phyloP scores from a whole-genome alignment of 2,888 invertebrate genomes.

The Melanchra persicariae region DNA sequence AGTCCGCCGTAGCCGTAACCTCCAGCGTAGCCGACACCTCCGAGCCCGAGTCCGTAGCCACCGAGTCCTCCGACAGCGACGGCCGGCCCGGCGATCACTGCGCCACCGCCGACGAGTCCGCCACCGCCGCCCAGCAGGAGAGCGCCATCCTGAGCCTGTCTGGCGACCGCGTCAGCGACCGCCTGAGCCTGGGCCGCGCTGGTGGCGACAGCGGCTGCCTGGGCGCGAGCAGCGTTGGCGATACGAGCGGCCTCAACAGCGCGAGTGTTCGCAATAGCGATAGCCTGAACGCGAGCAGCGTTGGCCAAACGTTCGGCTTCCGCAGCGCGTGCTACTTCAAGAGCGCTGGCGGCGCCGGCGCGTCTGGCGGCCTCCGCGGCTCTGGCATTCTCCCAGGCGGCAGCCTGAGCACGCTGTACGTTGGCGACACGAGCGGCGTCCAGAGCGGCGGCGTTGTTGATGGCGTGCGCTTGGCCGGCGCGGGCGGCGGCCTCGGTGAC shows the following conservation, averaged over 20 bases:
- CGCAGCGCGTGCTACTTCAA: slow-evolving; percentile 69
- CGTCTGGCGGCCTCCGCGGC: slow-evolving; percentile 86
- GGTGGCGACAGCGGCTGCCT: slow-evolving; percentile 64
- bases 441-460: slow-evolving; percentile 85
- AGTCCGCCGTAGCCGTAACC: slow-evolving; percentile 62
- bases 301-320: slow-evolving; percentile 79
- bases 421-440: slow-evolving; percentile 86
- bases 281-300: slow-evolving; percentile 85
- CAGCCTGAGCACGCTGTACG: slow-evolving; percentile 86
- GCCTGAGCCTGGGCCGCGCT: slow-evolving; percentile 71
- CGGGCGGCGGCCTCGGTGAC: slow-evolving; percentile 85
- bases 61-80: slow-evolving; percentile 67
- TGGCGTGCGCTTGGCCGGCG: slow-evolving; percentile 84
- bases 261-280: slow-evolving; percentile 85
- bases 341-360: slow-evolving; percentile 64
- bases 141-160: slow-evolving; percentile 82
- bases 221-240: slow-evolving; percentile 74
- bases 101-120: slow-evolving; percentile 51
- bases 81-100: slow-evolving; percentile 58
- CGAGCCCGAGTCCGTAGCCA: slow-evolving; percentile 66
- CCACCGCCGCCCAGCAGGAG: slow-evolving; percentile 77
- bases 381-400: slow-evolving; percentile 85
- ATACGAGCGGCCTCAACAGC: slow-evolving; percentile 86
- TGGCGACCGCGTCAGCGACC: slow-evolving; percentile 64
- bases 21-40: slow-evolving; percentile 60